A percentile compares a stretch with the other conserved stretches of the same genome.
These are phyloP conservation scores for Puma concolor DNA, from an alignment of 2,113 vertebrate genomes.

Conservation along the genomic window DNA sequence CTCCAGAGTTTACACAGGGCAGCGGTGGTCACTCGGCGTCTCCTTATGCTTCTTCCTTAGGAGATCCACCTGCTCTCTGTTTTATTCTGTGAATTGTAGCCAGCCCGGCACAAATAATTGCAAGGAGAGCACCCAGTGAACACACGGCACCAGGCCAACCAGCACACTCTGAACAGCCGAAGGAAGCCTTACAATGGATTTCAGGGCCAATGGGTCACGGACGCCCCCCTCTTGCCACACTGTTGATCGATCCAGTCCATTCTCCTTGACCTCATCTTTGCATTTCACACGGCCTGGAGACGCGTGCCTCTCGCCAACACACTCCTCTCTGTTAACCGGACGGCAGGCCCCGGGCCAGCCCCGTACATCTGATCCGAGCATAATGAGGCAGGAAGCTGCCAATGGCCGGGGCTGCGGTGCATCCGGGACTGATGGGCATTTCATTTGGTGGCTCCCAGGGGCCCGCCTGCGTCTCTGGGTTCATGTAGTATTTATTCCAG, in stretches of 20 bases:
- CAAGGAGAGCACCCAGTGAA: background rate
- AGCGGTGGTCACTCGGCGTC: background rate
- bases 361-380: slow-evolving; percentile 90
- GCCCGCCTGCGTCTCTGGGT: slow-evolving; percentile 89
- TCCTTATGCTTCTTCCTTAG: background rate
- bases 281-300: slow-evolving; percentile 74
- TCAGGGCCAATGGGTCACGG: slow-evolving; percentile 48
- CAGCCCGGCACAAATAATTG: slow-evolving; percentile 48
- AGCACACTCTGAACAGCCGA: background rate
- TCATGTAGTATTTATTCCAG: slow-evolving; percentile 86
- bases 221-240: background rate
- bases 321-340: slow-evolving; percentile 81
- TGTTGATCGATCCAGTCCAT: slow-evolving; percentile 71
- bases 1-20: background rate
- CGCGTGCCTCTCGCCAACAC: slow-evolving; percentile 78
- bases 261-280: slow-evolving; percentile 71
- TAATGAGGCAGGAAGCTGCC: slow-evolving; percentile 93
- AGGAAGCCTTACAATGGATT: background rate
- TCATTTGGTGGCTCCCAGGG: slow-evolving; percentile 91
- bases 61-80: slow-evolving; percentile 10
- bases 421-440: slow-evolving; percentile 93
- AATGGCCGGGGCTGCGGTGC: slow-evolving; percentile 89
- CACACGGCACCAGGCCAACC: background rate
- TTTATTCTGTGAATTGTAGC: slow-evolving; percentile 15
- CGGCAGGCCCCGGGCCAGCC: slow-evolving; percentile 86